phyloP scores from a whole-genome alignment of 1,140 invertebrate genomes.

The Calephelis nemesis region DNA sequence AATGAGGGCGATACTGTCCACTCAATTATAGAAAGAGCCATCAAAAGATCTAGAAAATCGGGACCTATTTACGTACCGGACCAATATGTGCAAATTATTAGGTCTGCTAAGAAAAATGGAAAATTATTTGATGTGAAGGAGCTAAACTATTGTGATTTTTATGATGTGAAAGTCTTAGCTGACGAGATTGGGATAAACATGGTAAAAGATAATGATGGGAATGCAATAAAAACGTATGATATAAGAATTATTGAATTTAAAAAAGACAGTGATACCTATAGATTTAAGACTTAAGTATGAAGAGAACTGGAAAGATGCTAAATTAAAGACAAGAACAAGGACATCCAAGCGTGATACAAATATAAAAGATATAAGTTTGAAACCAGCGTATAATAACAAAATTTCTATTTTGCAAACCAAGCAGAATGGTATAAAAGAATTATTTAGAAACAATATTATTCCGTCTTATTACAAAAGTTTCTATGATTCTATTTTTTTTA shows the following conservation, averaged over 20 bases:
- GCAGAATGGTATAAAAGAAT: background rate
- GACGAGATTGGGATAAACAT: background rate
- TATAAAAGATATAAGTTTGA: background rate
- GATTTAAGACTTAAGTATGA: conserved; percentile 16
- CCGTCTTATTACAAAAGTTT: background rate
- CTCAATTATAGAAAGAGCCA: background rate
- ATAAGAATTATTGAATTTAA: conserved; percentile 17
- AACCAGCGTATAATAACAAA: conserved; percentile 17
- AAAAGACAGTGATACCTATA: conserved; percentile 17
- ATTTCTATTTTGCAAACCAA: conserved; percentile 16
- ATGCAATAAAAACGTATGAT: conserved; percentile 18
- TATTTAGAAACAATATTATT: background rate
- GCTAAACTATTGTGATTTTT: conserved; percentile 18
- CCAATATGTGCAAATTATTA: conserved; percentile 9
- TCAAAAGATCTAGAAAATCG: conserved; percentile 17
- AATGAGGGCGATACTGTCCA: too few relatives aligned
- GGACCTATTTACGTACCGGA: background rate
- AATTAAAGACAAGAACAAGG: too few relatives aligned
- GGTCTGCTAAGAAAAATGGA: conserved; percentile 13
- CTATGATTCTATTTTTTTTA: background rate
- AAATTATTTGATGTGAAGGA: conserved; percentile 13
- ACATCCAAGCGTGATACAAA: too few relatives aligned
- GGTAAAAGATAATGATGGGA: conserved; percentile 17
- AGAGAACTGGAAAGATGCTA: background rate
- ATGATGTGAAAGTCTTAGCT: conserved; percentile 16